phyloP scores from a whole-genome alignment of 2,113 vertebrate species.

The Phrynosoma platyrhinos region DNA sequence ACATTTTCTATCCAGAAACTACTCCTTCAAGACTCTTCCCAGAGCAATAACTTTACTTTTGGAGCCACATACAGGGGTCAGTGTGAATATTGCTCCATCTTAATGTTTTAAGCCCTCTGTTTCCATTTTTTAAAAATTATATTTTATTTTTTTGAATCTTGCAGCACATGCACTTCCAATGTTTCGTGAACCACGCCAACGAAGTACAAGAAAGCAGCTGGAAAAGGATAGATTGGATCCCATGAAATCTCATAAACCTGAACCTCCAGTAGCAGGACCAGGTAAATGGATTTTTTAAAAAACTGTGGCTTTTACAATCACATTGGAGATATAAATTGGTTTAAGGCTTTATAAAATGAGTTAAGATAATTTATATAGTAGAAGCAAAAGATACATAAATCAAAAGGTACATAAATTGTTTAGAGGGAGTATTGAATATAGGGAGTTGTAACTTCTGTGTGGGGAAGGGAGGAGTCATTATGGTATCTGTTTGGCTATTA shows the following conservation, averaged over 20 bases:
- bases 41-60: not conserved
- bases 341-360: too few species aligned
- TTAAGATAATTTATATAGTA: too few species aligned
- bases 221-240: constrained; percentile 97
- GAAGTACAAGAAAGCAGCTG: constrained; percentile 95
- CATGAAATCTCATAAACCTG: constrained; percentile 94
- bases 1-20: not conserved
- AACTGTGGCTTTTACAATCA: too few species aligned
- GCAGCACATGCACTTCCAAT: constrained; percentile 95
- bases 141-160: constrained; percentile 48
- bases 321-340: too few species aligned
- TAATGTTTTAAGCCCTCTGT: not conserved
- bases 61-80: not conserved
- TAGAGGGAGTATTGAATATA: too few species aligned
- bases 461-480: too few species aligned
- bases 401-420: too few species aligned
- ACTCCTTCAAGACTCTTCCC: not conserved
- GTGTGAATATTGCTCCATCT: not conserved
- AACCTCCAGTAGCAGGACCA: constrained; percentile 96
- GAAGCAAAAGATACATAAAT: too few species aligned
- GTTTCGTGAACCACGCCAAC: constrained; percentile 97
- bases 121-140: not conserved
- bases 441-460: too few species aligned
- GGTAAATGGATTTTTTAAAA: constrained; percentile 75
- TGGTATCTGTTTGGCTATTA: too few species aligned